Percentiles rank a stretch among this genome's conserved stretches.
Conservation (phyloP, 2,888 invertebrate genomes). For the Schrankia costaestrigalis region DNA sequence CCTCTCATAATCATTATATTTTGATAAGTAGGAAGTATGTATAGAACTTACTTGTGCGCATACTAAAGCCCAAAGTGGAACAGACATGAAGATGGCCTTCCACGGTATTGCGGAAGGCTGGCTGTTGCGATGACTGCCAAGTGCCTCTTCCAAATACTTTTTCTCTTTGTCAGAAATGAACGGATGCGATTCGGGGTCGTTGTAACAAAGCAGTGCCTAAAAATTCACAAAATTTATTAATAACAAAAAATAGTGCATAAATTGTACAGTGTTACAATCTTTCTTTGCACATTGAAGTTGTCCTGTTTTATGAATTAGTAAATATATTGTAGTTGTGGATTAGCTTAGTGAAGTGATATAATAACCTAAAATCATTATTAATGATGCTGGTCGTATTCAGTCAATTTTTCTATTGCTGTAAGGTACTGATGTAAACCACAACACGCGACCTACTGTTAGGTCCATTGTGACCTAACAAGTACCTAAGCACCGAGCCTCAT, state of each 20-base stretch:
- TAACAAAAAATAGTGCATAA: neutral
- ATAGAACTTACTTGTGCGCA: constrained; percentile 80
- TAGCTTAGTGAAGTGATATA: too few species aligned
- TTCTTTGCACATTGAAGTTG: too few species aligned
- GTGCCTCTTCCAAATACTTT: constrained; percentile 83
- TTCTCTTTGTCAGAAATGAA: constrained; percentile 86
- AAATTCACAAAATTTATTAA: constrained; percentile 13
- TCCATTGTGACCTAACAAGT: too few species aligned
- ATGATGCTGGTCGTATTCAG: too few species aligned
- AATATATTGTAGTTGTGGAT: too few species aligned
- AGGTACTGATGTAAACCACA: too few species aligned
- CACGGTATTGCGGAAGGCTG: constrained; percentile 85
- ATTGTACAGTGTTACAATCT: too few species aligned
- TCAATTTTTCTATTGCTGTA: too few species aligned
- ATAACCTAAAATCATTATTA: too few species aligned
- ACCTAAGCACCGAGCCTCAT: too few species aligned
- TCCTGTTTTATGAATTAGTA: too few species aligned
- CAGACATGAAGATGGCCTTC: constrained; percentile 84
- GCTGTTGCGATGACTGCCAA: constrained; percentile 78
- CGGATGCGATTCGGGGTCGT: constrained; percentile 86
- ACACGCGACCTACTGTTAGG: too few species aligned
- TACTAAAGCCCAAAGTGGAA: constrained; percentile 87
- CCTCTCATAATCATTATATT: neutral
- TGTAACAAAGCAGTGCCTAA: constrained; percentile 83
- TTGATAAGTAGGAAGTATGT: constrained; percentile 3